Conservation (phyloP, 2,113 vertebrate genomes). For the Phylloscopus trochilus region DNA sequence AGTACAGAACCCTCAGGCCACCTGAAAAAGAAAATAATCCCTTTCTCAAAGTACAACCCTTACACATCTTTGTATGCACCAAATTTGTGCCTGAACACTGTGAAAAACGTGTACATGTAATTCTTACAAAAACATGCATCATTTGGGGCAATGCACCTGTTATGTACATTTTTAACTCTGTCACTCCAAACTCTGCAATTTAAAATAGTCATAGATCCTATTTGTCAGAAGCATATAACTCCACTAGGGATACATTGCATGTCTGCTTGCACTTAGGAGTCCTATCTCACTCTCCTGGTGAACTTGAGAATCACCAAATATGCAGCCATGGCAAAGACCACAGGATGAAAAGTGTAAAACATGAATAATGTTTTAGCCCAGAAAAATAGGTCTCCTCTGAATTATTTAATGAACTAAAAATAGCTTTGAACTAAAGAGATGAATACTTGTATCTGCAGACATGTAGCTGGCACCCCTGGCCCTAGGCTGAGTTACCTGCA, state of each 20-base stretch:
- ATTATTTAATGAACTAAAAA: background rate
- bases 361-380: background rate
- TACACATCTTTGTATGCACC: background rate
- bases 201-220: background rate
- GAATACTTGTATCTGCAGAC: background rate
- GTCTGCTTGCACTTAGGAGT: background rate
- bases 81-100: background rate
- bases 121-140: accelerated
- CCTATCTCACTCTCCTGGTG: accelerated
- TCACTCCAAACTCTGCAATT: background rate
- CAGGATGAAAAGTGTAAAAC: background rate
- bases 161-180: background rate
- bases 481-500: background rate
- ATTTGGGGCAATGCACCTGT: accelerated
- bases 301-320: background rate
- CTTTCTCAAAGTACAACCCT: background rate
- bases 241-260: background rate
- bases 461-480: accelerated
- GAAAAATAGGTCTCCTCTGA: background rate
- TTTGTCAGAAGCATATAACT: background rate
- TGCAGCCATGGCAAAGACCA: background rate
- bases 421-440: background rate
- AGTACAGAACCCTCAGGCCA: background rate
- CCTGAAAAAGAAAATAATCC: background rate
- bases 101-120: accelerated